phyloP scores from a whole-genome alignment of 1,140 invertebrate species.

The Diachasma alloeum region DNA sequence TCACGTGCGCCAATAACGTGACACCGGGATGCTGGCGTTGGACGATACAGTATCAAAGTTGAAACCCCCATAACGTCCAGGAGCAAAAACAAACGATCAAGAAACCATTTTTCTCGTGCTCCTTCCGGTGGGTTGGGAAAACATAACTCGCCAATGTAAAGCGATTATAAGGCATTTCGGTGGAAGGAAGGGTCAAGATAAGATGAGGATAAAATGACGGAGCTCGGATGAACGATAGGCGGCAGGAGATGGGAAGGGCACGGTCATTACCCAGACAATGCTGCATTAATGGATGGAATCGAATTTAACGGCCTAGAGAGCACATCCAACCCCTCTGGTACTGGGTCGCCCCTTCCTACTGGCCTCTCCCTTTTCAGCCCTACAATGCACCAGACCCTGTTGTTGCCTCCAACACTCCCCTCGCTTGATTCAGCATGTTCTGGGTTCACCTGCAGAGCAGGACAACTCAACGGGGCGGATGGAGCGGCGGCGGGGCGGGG shows the following conservation, averaged over 20 bases:
- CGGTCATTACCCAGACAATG: constrained; percentile 56
- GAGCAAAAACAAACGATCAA: neutral
- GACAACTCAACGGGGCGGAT: constrained; percentile 40
- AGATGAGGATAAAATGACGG: constrained; percentile 17
- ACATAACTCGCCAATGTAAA: neutral
- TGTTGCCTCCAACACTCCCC: neutral
- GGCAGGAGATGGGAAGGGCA: constrained; percentile 22
- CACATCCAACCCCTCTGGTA: constrained; percentile 15
- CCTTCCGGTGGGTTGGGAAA: neutral
- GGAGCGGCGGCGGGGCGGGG: no score
- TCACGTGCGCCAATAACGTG: constrained; percentile 37
- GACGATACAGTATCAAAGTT: neutral
- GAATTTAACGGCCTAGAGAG: constrained; percentile 53
- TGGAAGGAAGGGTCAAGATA: constrained; percentile 45
- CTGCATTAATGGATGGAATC: constrained; percentile 58
- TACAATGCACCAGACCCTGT: neutral
- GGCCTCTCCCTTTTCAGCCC: neutral
- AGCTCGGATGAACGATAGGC: constrained; percentile 36
- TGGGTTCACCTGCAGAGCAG: neutral
- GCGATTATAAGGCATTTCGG: constrained; percentile 20
- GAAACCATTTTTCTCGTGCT: neutral
- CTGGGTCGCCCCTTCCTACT: neutral
- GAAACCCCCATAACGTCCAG: neutral
- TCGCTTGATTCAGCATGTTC: constrained; percentile 5
- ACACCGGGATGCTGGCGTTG: neutral